These are phyloP conservation scores for Calcarius lapponicus DNA, from an alignment of 2,797 vertebrate species.

Conservation along the genomic window DNA sequence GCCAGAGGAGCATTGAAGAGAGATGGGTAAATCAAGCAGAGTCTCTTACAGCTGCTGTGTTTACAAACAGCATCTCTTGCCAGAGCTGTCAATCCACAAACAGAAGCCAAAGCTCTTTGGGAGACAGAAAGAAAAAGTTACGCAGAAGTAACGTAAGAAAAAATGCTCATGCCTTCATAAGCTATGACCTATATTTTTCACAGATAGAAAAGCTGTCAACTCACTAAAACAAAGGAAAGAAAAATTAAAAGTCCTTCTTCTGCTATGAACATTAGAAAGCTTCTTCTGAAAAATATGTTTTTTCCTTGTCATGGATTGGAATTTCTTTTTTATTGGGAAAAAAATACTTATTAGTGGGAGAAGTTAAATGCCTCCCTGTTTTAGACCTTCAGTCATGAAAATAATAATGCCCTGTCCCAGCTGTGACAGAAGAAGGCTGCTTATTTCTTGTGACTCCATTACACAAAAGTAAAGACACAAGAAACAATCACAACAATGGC, in stretches of 20 bases:
- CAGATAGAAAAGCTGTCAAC: slow-evolving; percentile 29
- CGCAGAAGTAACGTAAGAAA: not conserved
- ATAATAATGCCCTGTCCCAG: not conserved
- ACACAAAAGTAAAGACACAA: not conserved
- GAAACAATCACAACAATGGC: not conserved
- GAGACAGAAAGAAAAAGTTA: not conserved
- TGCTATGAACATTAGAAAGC: not conserved
- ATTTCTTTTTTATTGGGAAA: not conserved
- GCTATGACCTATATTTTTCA: slow-evolving; percentile 34
- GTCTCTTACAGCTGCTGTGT: not conserved
- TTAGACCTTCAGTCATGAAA: not conserved
- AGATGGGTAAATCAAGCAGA: not conserved
- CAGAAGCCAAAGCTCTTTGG: slow-evolving; percentile 16
- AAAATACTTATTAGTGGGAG: not conserved
- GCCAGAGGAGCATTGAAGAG: not conserved
- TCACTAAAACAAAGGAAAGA: not conserved
- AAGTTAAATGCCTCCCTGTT: not conserved
- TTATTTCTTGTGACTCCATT: not conserved
- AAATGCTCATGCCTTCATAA: not conserved
- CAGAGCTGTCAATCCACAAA: slow-evolving; percentile 24
- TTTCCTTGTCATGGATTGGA: not conserved
- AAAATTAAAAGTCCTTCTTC: not conserved
- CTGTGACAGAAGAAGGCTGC: not conserved
- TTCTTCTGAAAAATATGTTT: not conserved
- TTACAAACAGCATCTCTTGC: not conserved